Conservation (phyloP, 1,140 invertebrate species). For the Drosophila arawakana region DNA sequence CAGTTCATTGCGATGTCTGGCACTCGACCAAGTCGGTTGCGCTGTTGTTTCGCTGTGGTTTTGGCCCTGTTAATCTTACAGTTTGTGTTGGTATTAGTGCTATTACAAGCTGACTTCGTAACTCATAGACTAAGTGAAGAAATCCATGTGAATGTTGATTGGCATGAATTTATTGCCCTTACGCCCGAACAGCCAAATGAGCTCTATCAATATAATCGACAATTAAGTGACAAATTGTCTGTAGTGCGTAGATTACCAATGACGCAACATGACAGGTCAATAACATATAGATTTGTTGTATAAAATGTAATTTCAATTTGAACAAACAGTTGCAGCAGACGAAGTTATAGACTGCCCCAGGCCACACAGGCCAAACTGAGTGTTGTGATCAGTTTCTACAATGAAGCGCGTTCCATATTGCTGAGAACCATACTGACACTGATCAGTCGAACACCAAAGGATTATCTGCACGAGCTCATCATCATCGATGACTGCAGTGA, state of each 20-base stretch:
- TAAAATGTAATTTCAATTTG: background rate
- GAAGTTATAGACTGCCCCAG: constrained; percentile 23
- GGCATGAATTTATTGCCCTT: constrained; percentile 39
- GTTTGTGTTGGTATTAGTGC: constrained; percentile 16
- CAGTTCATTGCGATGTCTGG: constrained; percentile 49
- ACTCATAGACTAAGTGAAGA: constrained; percentile 18
- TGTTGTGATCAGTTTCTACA: constrained; percentile 93
- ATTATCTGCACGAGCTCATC: constrained; percentile 95
- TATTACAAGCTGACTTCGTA: background rate
- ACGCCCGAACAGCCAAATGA: constrained; percentile 17
- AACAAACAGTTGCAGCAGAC: constrained; percentile 38
- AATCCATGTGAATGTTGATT: background rate
- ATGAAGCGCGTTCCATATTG: constrained; percentile 93
- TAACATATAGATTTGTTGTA: background rate
- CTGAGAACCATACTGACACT: constrained; percentile 90
- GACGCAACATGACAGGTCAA: constrained; percentile 54
- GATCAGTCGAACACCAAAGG: constrained; percentile 90
- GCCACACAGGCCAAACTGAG: constrained; percentile 85
- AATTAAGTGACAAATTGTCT: constrained; percentile 50
- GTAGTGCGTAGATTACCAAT: constrained; percentile 53
- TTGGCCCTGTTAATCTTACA: constrained; percentile 34
- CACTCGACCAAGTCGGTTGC: constrained; percentile 2
- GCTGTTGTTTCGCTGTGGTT: constrained; percentile 17
- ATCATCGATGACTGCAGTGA: constrained; percentile 96
- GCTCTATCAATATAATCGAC: constrained; percentile 58